Base-by-base conservation (phyloP, 1,140 invertebrate species). In the Drosophila sproati region DNA sequence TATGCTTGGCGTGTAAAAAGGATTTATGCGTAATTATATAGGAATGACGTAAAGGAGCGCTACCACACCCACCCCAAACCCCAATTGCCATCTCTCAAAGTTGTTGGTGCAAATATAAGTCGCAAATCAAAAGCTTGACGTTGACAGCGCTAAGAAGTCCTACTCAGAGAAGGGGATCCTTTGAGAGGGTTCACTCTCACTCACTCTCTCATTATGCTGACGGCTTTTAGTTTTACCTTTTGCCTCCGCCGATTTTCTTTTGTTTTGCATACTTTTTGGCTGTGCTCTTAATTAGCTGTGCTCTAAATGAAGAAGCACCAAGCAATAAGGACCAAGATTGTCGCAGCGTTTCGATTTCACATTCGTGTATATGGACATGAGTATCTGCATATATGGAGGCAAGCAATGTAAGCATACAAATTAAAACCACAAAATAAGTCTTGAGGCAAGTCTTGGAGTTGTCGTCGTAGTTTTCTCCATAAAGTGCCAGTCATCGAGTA, bases 1-100 rank as follows among this genome's bases (percentile, higher is more conserved):
- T 85, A 83, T 85, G 80, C 78, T 79, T 73, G 69, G 75, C 75
- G 82, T 77, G 80, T 85, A 85, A 79, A 90, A 75, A 74, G 80
- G 88, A 89, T 91, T 91, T 91, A 91, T 78, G 76, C 83, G 66
- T 91, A 91, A 91, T 91, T 91, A 72, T 91, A 77, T 91, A 76
- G 87, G 88, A 91, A 88, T 72, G 80, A 82, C 82, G 80, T 91
- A 79, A 74, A 91, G 75, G 45, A 85, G 55, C 41, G 62, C 31
- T 35, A 39, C 55, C 1, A 31, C 28, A 6, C 28, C 47, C 39
- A n/a, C n/a, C n/a, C 10, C 10, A 3, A 8, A 43, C n/a, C 39
- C n/a, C n/a, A 43, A n/a, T 43, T 4, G 10, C n/a, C 10, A 43
- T 12, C 43, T 35, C 56, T 28, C 5, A 37, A 63, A 63, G 48